Conservation (phyloP, 2,113 vertebrate species). For the Mungos mungo region DNA sequence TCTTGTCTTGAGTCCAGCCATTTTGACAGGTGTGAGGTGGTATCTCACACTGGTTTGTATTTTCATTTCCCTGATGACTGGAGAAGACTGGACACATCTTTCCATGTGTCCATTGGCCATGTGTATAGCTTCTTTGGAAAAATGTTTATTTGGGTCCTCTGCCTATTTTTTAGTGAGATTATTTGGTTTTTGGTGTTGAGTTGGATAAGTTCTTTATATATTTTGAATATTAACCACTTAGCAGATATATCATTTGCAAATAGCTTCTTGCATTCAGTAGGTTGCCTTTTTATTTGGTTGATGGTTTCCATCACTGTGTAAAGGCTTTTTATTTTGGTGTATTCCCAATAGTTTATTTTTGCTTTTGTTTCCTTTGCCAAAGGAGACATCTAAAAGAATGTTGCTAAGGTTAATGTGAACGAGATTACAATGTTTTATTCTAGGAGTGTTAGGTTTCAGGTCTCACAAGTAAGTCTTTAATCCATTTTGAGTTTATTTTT, state of each 20-base stretch:
- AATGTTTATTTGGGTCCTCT: not conserved
- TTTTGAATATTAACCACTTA: not conserved
- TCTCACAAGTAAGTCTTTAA: not conserved
- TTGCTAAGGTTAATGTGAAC: not conserved
- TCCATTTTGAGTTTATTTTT: not conserved
- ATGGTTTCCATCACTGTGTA: not conserved
- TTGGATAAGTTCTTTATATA: not conserved
- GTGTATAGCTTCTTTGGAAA: not conserved
- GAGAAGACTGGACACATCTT: not conserved
- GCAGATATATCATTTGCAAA: not conserved
- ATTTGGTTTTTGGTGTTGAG: not conserved
- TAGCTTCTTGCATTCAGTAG: not conserved
- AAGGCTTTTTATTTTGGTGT: not conserved
- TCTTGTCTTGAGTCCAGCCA: not conserved
- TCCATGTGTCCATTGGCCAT: not conserved
- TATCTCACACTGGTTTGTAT: not conserved
- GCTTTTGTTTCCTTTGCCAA: not conserved
- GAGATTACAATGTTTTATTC: not conserved
- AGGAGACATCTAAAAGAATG: not conserved
- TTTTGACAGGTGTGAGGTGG: not conserved
- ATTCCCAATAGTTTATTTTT: not conserved
- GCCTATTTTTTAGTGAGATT: not conserved
- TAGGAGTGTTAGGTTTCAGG: not conserved
- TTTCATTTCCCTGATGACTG: not conserved
- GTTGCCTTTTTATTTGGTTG: not conserved